Evolutionary conservation across 2,888 invertebrate genomes (phyloP), one percentile per base, ranked within the genome.

Genomic region (Hemistola chrysoprasaria): DNA sequence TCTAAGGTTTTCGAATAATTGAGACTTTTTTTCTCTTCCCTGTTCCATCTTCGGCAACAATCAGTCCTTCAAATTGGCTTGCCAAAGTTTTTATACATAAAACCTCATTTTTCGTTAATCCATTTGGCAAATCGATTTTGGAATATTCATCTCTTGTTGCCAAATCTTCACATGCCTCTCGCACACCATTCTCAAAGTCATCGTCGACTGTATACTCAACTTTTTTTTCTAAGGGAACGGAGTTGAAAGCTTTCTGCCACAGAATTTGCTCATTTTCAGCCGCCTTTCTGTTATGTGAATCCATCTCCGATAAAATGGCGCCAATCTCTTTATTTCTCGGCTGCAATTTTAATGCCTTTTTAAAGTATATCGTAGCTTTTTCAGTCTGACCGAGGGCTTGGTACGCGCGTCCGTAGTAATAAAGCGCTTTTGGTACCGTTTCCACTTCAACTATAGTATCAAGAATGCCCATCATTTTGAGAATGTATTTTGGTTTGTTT

Each of bases 281-380:
- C 0, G 75, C 67, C 1, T 50, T 56, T 60, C 72, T 73, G 1
- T 58, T 46, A 33, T 66, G 68, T 0, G 37, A 50, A 23, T 88
- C 83, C 11, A 86, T 47, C 3, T 70, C 58, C 0, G 76, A 61
- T 6, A 88, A 35, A 0, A 76, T 62, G 31, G 57, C 54, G 0
- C 84, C 87, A 0, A 88, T 84, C 35, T 87, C 88, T 41, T 65
- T 71, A 33, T 88, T 88, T 34, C 71, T 82, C 0, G 87, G 88
- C 32, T 88, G 86, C 0, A 88, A 39, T 62, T 79, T 82, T 1
- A 85, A 44, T 0, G 88, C 84, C 59, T 76, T 84, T 40, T 76
- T 82, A 22, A 78, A 87, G 23, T 73, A 83, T 1, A 50, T 49
- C 0, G 79, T 39, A 0, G 88, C 84, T 1, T 71, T 52, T 0